These are phyloP conservation scores for Laterallus jamaicensis DNA, from an alignment of 2,113 vertebrate genomes.

Conservation along the genomic window DNA sequence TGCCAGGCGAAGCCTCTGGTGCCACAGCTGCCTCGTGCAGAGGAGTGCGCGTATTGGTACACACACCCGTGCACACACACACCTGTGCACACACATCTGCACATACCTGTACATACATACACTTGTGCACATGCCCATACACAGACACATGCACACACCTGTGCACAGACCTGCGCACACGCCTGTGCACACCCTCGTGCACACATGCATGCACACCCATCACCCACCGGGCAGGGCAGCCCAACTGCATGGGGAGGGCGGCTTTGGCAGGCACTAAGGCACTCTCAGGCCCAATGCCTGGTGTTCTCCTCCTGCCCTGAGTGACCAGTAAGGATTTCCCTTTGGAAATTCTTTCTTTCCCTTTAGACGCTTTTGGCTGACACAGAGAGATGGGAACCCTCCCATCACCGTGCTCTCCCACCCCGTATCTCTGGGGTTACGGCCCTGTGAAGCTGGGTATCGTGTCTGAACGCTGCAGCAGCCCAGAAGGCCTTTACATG, in stretches of 20 bases:
- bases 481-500: not conserved
- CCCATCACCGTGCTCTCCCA: not conserved
- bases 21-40: not conserved
- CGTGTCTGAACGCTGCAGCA: fast-evolving
- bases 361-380: not conserved
- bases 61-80: no score
- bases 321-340: not conserved
- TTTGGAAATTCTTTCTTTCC: not conserved
- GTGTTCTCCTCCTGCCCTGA: not conserved
- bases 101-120: no score
- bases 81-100: no score
- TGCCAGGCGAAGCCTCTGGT: fast-evolving
- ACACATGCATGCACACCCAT: fast-evolving
- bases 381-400: not conserved
- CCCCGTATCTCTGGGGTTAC: not conserved
- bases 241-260: fast-evolving
- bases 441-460: not conserved
- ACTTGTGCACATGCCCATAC: no score
- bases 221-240: not conserved
- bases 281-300: fast-evolving
- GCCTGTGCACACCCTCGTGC: not conserved
- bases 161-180: not conserved
- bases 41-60: no score
- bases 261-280: not conserved
- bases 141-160: no score